Evolutionary conservation across 2,113 vertebrate species (phyloP).

Genomic region (Syrrhaptes paradoxus): DNA sequence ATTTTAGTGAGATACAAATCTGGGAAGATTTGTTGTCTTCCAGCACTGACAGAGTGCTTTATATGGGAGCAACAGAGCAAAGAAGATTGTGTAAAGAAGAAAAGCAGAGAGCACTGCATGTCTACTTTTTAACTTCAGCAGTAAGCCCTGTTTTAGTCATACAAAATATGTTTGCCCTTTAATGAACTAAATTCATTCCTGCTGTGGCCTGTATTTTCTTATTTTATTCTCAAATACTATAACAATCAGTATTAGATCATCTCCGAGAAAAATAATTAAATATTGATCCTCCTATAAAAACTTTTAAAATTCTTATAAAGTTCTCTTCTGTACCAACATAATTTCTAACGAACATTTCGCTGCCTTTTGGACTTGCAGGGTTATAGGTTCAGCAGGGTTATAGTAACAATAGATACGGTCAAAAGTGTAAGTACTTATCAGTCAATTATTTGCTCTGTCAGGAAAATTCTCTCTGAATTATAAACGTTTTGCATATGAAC

Average conservation of each 20-base stretch:
- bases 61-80: not conserved
- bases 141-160: not conserved
- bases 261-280: not conserved
- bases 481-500: not conserved
- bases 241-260: not conserved
- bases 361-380: not conserved
- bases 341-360: not conserved
- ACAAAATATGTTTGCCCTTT: not conserved
- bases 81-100: not conserved
- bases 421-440: not conserved
- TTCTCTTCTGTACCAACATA: not conserved
- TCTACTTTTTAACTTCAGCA: not conserved
- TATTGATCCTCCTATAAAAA: not conserved
- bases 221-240: not conserved
- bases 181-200: not conserved
- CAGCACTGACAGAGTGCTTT: not conserved
- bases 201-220: not conserved
- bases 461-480: not conserved
- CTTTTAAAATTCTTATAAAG: not conserved
- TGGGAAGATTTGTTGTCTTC: not conserved
- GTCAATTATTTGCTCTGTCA: constrained; percentile 30
- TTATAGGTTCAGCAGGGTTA: not conserved
- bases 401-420: not conserved
- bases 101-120: accelerated
- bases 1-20: not conserved